A percentile compares a stretch with the other conserved stretches of the same genome.
Conservation (phyloP, 1,140 invertebrate genomes). For the Drosophila prosaltans region DNA sequence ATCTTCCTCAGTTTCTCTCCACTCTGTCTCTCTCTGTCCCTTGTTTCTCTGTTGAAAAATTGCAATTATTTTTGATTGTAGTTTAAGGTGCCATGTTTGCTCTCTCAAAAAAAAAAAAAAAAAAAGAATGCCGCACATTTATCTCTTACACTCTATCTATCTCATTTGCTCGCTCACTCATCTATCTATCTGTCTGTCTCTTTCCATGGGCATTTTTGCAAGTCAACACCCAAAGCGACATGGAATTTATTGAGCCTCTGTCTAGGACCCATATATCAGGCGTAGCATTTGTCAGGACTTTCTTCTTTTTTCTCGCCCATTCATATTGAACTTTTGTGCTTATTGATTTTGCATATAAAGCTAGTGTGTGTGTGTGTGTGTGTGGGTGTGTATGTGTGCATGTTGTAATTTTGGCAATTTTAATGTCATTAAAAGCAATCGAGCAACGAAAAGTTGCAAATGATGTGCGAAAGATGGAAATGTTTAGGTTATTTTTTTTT, state of each 20-base stretch:
- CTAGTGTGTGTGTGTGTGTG: not conserved
- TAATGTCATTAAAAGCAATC: slow-evolving; percentile 76
- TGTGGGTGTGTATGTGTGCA: slow-evolving; percentile 32
- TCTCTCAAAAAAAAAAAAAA: slow-evolving; percentile 9
- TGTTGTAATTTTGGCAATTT: slow-evolving; percentile 78
- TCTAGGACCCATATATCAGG: slow-evolving; percentile 66
- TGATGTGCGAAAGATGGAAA: slow-evolving; percentile 68
- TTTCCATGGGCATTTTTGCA: slow-evolving; percentile 47
- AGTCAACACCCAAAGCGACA: slow-evolving; percentile 48
- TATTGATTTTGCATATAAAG: slow-evolving; percentile 62
- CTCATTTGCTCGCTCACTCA: slow-evolving; percentile 33
- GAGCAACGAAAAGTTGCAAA: slow-evolving; percentile 71
- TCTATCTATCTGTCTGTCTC: slow-evolving; percentile 6
- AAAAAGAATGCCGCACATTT: slow-evolving; percentile 66
- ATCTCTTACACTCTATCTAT: slow-evolving; percentile 46
- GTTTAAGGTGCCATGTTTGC: slow-evolving; percentile 68
- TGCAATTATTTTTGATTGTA: slow-evolving; percentile 72
- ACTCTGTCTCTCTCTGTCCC: not conserved
- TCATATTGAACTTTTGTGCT: slow-evolving; percentile 56
- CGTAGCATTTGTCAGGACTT: slow-evolving; percentile 64
- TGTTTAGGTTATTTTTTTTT: slow-evolving; percentile 54
- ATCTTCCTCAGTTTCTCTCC: slow-evolving; percentile 31
- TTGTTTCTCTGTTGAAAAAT: slow-evolving; percentile 41
- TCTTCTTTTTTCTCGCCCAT: not conserved
- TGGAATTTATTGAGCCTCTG: slow-evolving; percentile 67